A percentile compares a stretch with the other conserved stretches of the same genome.
These are phyloP conservation scores for Meteorus colon DNA, from an alignment of 2,888 invertebrate genomes.

Conservation along the genomic window DNA sequence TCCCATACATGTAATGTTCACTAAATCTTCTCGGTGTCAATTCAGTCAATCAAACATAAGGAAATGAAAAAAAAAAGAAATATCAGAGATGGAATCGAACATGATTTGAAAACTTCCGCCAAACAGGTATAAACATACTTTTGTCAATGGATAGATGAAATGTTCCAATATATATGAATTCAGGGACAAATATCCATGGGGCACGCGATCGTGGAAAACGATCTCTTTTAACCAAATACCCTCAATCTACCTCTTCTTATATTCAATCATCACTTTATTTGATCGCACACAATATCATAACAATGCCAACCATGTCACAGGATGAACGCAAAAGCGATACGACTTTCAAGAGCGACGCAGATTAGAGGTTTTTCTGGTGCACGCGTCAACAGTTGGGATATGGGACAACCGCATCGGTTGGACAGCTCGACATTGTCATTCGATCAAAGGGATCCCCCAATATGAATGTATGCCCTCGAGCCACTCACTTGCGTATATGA, in stretches of 20 bases:
- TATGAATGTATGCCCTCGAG: slow-evolving; percentile 27
- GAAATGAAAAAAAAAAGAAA: background rate
- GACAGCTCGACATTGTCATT: slow-evolving; percentile 43
- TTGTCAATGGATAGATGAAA: background rate
- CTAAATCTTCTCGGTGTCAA: slow-evolving; percentile 5
- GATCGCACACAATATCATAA: slow-evolving; percentile 36
- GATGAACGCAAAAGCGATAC: slow-evolving; percentile 32
- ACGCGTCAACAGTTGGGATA: slow-evolving; percentile 48
- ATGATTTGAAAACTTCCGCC: background rate
- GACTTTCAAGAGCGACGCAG: slow-evolving; percentile 44
- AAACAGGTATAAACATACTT: slow-evolving; percentile 28
- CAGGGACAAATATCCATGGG: slow-evolving; percentile 49
- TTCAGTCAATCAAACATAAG: slow-evolving; percentile 12
- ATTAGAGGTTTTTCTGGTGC: slow-evolving; percentile 52
- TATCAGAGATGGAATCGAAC: slow-evolving; percentile 4
- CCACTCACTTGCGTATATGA: slow-evolving; percentile 24
- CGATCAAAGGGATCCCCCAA: slow-evolving; percentile 30
- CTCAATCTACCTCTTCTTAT: background rate
- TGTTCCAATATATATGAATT: slow-evolving; percentile 12
- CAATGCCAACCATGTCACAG: slow-evolving; percentile 37
- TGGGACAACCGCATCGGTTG: slow-evolving; percentile 41
- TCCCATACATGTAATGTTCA: slow-evolving; percentile 15
- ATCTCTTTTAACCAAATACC: slow-evolving; percentile 23
- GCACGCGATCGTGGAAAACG: slow-evolving; percentile 39
- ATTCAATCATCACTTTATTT: slow-evolving; percentile 36